These are phyloP conservation scores for Eulemur rufifrons DNA, from an alignment of 2,113 vertebrate genomes.

Conservation along the genomic window DNA sequence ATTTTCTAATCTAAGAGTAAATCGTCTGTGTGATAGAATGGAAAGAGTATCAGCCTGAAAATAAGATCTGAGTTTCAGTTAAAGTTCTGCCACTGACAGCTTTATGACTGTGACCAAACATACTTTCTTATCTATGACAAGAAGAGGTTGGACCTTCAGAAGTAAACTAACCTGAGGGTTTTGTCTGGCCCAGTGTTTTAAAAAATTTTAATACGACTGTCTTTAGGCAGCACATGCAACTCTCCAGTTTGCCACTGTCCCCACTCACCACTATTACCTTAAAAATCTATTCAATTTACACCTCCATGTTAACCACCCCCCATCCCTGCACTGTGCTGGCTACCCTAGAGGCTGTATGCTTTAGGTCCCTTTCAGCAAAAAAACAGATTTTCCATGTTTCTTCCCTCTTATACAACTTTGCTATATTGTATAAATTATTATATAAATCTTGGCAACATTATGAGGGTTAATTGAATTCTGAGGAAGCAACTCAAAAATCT, in stretches of 20 bases:
- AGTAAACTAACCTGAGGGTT: not conserved
- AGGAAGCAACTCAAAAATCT: not conserved
- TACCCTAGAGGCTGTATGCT: not conserved
- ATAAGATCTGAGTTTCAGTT: not conserved
- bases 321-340: not conserved
- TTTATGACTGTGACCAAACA: constrained; percentile 50
- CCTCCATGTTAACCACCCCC: not conserved
- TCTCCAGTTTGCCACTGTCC: not conserved
- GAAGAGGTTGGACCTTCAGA: constrained; percentile 9
- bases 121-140: not conserved
- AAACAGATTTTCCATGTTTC: not conserved
- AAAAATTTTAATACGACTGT: not conserved
- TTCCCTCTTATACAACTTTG: constrained; percentile 9
- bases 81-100: not conserved
- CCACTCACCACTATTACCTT: not conserved
- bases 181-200: not conserved
- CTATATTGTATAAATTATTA: constrained; percentile 32
- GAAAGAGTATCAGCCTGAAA: not conserved
- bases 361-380: not conserved
- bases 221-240: not conserved
- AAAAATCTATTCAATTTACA: not conserved
- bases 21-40: not conserved
- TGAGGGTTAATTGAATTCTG: not conserved
- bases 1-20: not conserved
- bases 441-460: not conserved